Conservation (phyloP, 2,113 vertebrate species). For the Zeus faber region DNA sequence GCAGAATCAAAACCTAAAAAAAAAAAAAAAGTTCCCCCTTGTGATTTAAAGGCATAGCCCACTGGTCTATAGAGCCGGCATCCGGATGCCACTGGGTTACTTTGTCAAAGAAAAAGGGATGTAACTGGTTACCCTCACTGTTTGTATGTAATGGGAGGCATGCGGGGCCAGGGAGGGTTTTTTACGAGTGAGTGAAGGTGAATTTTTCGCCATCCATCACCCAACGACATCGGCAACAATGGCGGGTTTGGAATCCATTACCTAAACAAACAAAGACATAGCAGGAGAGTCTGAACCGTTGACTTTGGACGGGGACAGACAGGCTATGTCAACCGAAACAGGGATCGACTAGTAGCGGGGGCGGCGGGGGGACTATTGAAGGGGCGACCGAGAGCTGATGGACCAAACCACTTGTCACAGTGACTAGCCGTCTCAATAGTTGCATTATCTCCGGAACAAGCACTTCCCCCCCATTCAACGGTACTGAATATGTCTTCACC, state of each 20-base stretch:
- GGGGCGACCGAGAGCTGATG: constrained; percentile 15
- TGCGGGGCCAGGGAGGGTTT: constrained; percentile 11
- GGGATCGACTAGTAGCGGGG: constrained; percentile 43
- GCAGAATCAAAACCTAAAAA: constrained; percentile 55
- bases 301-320: constrained; percentile 32
- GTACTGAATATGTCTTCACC: constrained; percentile 8
- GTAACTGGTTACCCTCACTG: constrained; percentile 42
- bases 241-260: constrained; percentile 69
- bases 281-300: constrained; percentile 59
- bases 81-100: constrained; percentile 58
- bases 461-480: constrained; percentile 6
- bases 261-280: constrained; percentile 71
- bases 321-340: constrained; percentile 56
- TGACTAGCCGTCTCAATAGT: constrained; percentile 61
- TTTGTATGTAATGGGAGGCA: constrained; percentile 33
- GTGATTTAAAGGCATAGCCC: constrained; percentile 56
- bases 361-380: constrained; percentile 36
- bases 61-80: constrained; percentile 48
- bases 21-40: constrained; percentile 36
- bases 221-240: constrained; percentile 66
- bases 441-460: constrained; percentile 12
- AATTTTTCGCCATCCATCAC: constrained; percentile 67
- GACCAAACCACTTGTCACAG: constrained; percentile 52
- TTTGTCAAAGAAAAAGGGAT: constrained; percentile 52
- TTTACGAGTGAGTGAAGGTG: constrained; percentile 42